phyloP scores from a whole-genome alignment of 2,113 vertebrate species.

The Stomatorhinus ivindoensis region DNA sequence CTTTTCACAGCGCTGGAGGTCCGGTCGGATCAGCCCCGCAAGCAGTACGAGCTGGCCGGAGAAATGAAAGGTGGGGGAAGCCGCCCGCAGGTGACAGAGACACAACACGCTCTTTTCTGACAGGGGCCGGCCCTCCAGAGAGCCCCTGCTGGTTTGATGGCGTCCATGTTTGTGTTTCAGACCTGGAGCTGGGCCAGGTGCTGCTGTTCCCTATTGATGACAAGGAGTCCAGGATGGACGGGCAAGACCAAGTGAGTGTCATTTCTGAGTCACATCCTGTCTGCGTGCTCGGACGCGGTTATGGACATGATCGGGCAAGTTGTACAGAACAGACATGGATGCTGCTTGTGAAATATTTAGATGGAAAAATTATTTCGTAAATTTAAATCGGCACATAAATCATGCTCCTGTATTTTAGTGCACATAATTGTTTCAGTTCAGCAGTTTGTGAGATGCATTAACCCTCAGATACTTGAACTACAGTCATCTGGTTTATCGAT shows the following conservation, averaged over 20 bases:
- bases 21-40: constrained; percentile 73
- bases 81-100: neutral
- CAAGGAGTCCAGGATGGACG: constrained; percentile 70
- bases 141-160: neutral
- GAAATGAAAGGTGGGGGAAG: constrained; percentile 76
- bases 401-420: neutral
- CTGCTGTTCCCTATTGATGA: constrained; percentile 83
- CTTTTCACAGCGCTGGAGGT: constrained; percentile 80
- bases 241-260: constrained; percentile 71
- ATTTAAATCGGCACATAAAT: neutral
- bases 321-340: neutral
- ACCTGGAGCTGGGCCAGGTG: constrained; percentile 74
- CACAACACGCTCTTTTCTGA: neutral
- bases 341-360: neutral
- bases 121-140: neutral
- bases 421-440: neutral
- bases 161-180: constrained; percentile 52
- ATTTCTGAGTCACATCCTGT: neutral
- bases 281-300: neutral
- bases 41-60: constrained; percentile 77
- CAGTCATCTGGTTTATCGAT: neutral
- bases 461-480: neutral
- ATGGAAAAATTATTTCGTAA: neutral
- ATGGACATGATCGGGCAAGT: neutral
- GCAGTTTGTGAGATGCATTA: neutral